Evolutionary conservation across 2,888 invertebrate species (phyloP), one percentile per base, ranked within the genome.

Genomic region (Spialia ferax): DNA sequence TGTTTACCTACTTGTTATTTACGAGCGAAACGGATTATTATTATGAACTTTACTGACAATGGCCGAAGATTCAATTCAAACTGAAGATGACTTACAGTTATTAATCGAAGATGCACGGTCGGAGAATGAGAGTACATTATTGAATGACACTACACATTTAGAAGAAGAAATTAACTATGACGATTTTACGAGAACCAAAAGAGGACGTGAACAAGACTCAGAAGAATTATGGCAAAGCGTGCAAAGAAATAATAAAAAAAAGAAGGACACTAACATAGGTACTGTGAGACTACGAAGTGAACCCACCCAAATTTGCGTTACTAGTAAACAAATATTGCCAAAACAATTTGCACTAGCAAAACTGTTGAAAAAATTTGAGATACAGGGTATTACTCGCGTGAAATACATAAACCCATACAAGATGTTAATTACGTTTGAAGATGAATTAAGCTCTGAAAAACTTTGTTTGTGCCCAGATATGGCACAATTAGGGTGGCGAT

Each of bases 271-370:
- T n/a, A 38, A 38, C n/a, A 38, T n/a, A 13, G 13, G 4, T 38
- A 32, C 32, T 10, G 10, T 32, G 10, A 38, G 38, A 38, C 38
- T 38, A 4, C 38, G 5, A 38, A 38, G n/a, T 38, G 38, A 38
- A 38, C 38, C n/a, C 38, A 38, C 38, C 5, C 38, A 38, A 38
- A 38, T 38, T 38, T 38, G 38, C 38, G n/a, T 38, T 38, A 38
- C 38, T 38, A 38, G 38, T 13, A 38, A 38, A 38, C 38, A 38
- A 3, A 38, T 38, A n/a, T 38, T 38, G n/a, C 38, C 38, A n/a
- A 38, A 38, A 38, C 38, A 38, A 38, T 38, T 38, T 38, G 38
- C 38, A 38, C n/a, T 38, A n/a, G 38, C 38, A 38, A 38, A 38
- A 38, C n/a, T 38, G 13, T 38, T 38, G 4, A 38, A 38, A 38